Conservation (phyloP, 2,888 invertebrate species). For the Philereme vetulata region DNA sequence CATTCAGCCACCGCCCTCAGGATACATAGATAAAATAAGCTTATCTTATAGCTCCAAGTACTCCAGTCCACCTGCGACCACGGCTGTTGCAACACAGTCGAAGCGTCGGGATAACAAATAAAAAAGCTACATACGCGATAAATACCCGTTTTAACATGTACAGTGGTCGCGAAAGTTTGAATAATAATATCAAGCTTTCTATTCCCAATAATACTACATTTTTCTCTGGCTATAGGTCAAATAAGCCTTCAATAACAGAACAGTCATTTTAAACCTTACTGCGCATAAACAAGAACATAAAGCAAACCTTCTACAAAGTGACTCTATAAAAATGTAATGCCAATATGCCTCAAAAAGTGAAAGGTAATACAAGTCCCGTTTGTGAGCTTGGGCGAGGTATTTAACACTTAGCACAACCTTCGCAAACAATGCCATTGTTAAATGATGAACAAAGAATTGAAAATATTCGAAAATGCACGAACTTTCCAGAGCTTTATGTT, state of each 20-base stretch:
- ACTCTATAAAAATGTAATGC: constrained; percentile 21
- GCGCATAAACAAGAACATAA: not conserved
- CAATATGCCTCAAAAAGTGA: constrained; percentile 51
- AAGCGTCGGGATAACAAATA: too few relatives aligned
- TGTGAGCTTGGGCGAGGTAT: constrained; percentile 22
- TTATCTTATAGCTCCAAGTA: too few relatives aligned
- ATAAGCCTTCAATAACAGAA: constrained; percentile 26
- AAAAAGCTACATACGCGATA: too few relatives aligned
- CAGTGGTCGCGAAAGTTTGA: too few relatives aligned
- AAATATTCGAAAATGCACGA: constrained; percentile 7
- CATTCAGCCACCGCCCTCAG: too few relatives aligned
- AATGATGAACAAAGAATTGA: constrained; percentile 15
- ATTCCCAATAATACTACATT: constrained; percentile 13
- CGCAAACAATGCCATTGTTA: constrained; percentile 9
- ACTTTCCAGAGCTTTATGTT: not conserved
- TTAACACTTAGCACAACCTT: constrained; percentile 18
- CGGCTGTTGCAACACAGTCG: too few relatives aligned
- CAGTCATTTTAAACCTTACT: constrained; percentile 25
- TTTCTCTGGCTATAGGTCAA: constrained; percentile 28
- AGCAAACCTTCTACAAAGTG: not conserved
- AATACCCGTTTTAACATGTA: too few relatives aligned
- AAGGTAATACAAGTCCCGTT: constrained; percentile 57
- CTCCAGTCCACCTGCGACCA: too few relatives aligned
- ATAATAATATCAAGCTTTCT: constrained; percentile 10
- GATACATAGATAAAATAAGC: too few relatives aligned